These are phyloP conservation scores for Adineta ricciae DNA, from an alignment of 2,888 invertebrate genomes.

Conservation along the genomic window DNA sequence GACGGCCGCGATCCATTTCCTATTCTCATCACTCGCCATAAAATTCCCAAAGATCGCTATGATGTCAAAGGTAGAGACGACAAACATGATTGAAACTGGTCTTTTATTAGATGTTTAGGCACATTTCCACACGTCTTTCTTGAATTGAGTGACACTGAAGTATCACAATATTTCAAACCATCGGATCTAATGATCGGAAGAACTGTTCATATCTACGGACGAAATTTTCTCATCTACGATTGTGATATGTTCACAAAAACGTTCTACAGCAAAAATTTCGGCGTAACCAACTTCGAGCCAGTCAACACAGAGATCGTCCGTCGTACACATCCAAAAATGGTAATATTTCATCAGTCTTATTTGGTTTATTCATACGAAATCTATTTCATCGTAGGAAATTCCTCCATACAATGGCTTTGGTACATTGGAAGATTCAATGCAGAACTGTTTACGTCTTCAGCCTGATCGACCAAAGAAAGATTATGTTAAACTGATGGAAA, in stretches of 20 bases:
- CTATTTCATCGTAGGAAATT: slow-evolving; percentile 50
- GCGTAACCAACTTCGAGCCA: slow-evolving; percentile 49
- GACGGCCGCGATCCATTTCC: slow-evolving; percentile 69
- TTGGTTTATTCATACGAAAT: not conserved
- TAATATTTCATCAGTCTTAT: slow-evolving; percentile 36
- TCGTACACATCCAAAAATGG: slow-evolving; percentile 43
- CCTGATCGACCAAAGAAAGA: slow-evolving; percentile 67
- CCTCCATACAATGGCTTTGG: slow-evolving; percentile 66
- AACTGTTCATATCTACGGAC: slow-evolving; percentile 48
- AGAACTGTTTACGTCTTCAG: slow-evolving; percentile 62
- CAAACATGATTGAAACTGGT: slow-evolving; percentile 42
- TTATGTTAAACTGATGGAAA: slow-evolving; percentile 64
- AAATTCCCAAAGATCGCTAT: slow-evolving; percentile 65
- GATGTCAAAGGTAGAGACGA: slow-evolving; percentile 41
- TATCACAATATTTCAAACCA: slow-evolving; percentile 67
- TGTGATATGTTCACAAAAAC: slow-evolving; percentile 70
- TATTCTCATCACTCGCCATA: slow-evolving; percentile 63
- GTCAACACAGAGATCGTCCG: slow-evolving; percentile 43
- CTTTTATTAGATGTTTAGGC: slow-evolving; percentile 51
- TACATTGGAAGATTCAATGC: slow-evolving; percentile 65
- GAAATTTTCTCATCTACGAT: slow-evolving; percentile 63
- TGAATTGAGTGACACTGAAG: slow-evolving; percentile 57
- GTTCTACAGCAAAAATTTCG: slow-evolving; percentile 58
- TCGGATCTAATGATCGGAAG: slow-evolving; percentile 66
- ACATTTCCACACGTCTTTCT: slow-evolving; percentile 30